Evolutionary conservation across 2,888 invertebrate genomes (phyloP), one percentile per base, ranked within the genome.

Genomic region (Cataglyphis altisquamis): DNA sequence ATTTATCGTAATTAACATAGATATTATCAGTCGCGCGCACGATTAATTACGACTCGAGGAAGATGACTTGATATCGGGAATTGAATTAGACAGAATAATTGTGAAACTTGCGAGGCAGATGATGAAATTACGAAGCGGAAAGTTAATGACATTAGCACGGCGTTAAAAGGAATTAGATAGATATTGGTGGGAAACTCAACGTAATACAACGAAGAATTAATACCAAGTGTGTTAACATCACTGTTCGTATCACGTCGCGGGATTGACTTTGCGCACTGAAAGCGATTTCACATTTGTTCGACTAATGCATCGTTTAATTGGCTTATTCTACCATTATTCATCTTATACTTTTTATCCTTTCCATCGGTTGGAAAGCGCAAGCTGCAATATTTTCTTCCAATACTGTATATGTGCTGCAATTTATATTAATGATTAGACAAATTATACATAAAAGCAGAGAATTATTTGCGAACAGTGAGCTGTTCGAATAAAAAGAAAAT

Each of bases 11-110:
- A 86, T 88, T 88, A 88, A 62, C n/a, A 73, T 75, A 80, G 68
- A 83, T 87, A 86, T 81, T 74, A 85, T 72, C 57, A 78, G 81
- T 82, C 68, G 86, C 82, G 83, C 87, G 87, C 48, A 87, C 86
- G 87, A 88, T 88, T 87, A 87, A 88, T 88, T 84, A 83, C 82
- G 67, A 83, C 83, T 82, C 21, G 82, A 83, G 75, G 74, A 86
- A 86, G 88, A 88, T 87, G 86, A 84, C 82, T 68, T 77, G 78
- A 60, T 67, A 80, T 86, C 57, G 70, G 87, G 64, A 74, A 80
- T 85, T 84, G 88, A 88, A 86, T 88, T 87, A 84, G 88, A 87
- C 86, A 85, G 88, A 84, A 88, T 88, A 88, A 88, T 88, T 87
- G 89, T 83, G 85, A 87, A 84, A 84, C 87, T 88, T 88, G 83